Base-by-base conservation (phyloP, 2,113 vertebrate species). In the Dicentrarchus labrax region DNA sequence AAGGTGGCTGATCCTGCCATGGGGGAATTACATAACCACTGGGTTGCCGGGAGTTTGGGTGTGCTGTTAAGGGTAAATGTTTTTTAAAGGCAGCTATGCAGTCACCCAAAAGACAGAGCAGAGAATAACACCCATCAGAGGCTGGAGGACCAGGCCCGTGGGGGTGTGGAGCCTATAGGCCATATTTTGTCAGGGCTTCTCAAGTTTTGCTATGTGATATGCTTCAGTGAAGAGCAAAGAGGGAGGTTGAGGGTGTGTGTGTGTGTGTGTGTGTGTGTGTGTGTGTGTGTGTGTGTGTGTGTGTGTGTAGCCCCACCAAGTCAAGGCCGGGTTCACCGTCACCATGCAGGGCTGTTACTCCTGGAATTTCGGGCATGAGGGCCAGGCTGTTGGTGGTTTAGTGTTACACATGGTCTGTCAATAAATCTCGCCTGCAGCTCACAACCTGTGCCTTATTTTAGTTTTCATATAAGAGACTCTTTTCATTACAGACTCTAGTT, bases 361-460 rank as follows among this genome's bases (percentile, higher is more conserved):
- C 77, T 85, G 89, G 92, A 94, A 94, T 94, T 82, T 82, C 12
- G 74, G 89, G 90, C 83, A 90, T 90, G 92, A 90, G 81, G 87
- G 80, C 85, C 88, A 77, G 66, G 82, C 88, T 88, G 91, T 81
- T 30, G 9, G 71, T 9, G 84, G 88, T 91, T 79, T 94, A 90
- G 82, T 90, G 91, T 94, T 93, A 91, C 90, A 36, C 78, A 36
- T 53, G 69, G 72, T 51, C 84, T 73, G 84, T 87, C 86, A 79
- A 79, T 91, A 93, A 90, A 91, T 86, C 82, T 83, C 60, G 9
- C 38, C 69, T 43, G 12, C 59, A 61, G 72, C 70, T 65, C 71
- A 59, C 83, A 78, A 61, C 60, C 66, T 61, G 19, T 70, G 74
- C 57, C 80, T 73, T 72, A 76, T 75, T 90, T 84, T 72, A 76